Conservation (phyloP, 2,888 invertebrate species). For the Disparrhopalites patrizii region DNA sequence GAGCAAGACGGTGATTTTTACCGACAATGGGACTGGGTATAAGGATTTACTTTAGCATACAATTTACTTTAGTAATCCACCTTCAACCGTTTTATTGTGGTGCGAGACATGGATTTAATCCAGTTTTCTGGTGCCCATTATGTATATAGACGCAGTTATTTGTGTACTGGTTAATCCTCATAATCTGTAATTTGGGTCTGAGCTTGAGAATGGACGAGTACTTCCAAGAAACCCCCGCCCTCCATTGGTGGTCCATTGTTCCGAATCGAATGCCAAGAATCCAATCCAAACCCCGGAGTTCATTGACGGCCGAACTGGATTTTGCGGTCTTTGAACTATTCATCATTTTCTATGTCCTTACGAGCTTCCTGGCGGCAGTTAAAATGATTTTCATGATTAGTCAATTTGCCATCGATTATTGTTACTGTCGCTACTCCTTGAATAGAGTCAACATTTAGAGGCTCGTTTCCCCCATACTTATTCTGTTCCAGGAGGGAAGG, state of each 20-base stretch:
- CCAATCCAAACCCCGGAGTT: neutral
- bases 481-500: too few relatives aligned
- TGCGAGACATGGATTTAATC: neutral
- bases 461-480: too few relatives aligned
- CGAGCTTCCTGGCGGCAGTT: neutral
- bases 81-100: too few relatives aligned
- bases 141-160: conserved; percentile 5
- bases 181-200: neutral
- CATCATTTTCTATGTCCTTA: neutral
- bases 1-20: conserved; percentile 10
- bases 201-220: neutral
- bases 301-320: neutral
- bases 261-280: neutral
- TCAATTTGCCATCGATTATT: neutral
- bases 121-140: neutral
- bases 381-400: conserved; percentile 3
- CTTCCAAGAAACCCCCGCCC: neutral
- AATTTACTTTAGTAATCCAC: too few relatives aligned
- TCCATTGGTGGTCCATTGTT: neutral
- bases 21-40: neutral
- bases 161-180: neutral
- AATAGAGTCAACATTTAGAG: too few relatives aligned
- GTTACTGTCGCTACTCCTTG: too few relatives aligned
- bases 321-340: conserved; percentile 11
- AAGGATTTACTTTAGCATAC: neutral